These are phyloP conservation scores for Pissodes strobi DNA, from an alignment of 1,140 invertebrate species.

Conservation along the genomic window DNA sequence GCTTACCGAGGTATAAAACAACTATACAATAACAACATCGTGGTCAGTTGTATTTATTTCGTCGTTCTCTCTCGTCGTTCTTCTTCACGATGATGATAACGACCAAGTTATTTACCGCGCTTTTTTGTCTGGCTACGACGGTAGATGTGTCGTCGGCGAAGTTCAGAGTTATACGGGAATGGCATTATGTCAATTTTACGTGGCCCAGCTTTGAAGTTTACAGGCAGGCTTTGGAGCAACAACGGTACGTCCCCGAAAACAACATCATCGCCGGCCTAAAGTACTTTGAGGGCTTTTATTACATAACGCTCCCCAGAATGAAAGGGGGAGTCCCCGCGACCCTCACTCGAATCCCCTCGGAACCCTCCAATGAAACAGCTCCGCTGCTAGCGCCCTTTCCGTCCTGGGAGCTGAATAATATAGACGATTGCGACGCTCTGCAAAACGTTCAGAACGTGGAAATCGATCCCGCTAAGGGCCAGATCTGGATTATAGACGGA, in stretches of 20 bases:
- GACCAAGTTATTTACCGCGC: not conserved
- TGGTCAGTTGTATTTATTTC: slow-evolving; percentile 16
- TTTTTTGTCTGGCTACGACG: slow-evolving; percentile 7
- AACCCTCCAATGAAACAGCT: slow-evolving; percentile 58
- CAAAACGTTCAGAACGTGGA: slow-evolving; percentile 74
- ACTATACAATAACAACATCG: slow-evolving; percentile 17
- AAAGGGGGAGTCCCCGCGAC: slow-evolving; percentile 69
- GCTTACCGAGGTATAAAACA: slow-evolving; percentile 16
- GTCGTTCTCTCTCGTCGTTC: no score
- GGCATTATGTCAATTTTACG: slow-evolving; percentile 53
- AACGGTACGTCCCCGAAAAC: slow-evolving; percentile 64
- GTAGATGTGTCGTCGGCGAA: slow-evolving; percentile 14
- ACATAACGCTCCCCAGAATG: slow-evolving; percentile 68
- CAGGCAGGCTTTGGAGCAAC: slow-evolving; percentile 54
- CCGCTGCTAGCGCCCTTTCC: slow-evolving; percentile 69
- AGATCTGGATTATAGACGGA: slow-evolving; percentile 73
- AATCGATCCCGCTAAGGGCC: slow-evolving; percentile 64
- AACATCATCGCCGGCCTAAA: slow-evolving; percentile 67
- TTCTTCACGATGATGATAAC: no score
- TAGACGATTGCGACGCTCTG: slow-evolving; percentile 66
- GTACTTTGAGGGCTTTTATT: slow-evolving; percentile 66
- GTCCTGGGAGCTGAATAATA: slow-evolving; percentile 68
- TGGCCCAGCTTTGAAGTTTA: slow-evolving; percentile 50
- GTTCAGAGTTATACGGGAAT: slow-evolving; percentile 48
- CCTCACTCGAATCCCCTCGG: slow-evolving; percentile 62